Percentiles rank a stretch among this genome's conserved stretches.
These are phyloP conservation scores for Aspidoscelis tigris DNA, from an alignment of 2,113 vertebrate genomes.

Conservation along the genomic window DNA sequence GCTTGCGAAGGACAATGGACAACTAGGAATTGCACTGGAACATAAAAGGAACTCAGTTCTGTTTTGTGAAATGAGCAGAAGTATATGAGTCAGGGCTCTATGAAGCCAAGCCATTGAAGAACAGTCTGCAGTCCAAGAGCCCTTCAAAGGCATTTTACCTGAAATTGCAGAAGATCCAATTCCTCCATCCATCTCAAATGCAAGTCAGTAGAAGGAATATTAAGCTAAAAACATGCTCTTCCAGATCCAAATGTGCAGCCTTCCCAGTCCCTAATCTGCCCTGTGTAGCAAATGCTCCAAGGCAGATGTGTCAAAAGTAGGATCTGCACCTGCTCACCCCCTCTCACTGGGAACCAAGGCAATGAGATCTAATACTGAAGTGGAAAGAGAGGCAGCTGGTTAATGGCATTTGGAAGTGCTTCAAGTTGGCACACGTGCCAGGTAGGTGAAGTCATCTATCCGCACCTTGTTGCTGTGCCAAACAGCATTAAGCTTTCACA, in stretches of 20 bases:
- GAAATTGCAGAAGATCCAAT: background rate
- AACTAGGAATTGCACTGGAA: slow-evolving; percentile 2
- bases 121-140: background rate
- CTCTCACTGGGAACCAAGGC: background rate
- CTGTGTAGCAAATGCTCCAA: accelerated
- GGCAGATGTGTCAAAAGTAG: accelerated
- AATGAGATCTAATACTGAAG: background rate
- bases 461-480: background rate
- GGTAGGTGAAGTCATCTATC: background rate
- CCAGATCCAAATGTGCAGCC: background rate
- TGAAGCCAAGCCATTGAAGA: background rate
- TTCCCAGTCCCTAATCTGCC: background rate
- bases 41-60: background rate
- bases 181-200: background rate
- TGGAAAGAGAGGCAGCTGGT: background rate
- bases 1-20: background rate
- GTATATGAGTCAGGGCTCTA: background rate
- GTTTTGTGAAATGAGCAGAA: background rate
- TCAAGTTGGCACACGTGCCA: background rate
- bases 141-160: slow-evolving; percentile 1
- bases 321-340: background rate
- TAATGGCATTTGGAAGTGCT: background rate
- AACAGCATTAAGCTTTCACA: slow-evolving; percentile 68
- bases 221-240: background rate
- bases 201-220: background rate